Conservation (phyloP, 2,113 vertebrate species). For the Bufo bufo region DNA sequence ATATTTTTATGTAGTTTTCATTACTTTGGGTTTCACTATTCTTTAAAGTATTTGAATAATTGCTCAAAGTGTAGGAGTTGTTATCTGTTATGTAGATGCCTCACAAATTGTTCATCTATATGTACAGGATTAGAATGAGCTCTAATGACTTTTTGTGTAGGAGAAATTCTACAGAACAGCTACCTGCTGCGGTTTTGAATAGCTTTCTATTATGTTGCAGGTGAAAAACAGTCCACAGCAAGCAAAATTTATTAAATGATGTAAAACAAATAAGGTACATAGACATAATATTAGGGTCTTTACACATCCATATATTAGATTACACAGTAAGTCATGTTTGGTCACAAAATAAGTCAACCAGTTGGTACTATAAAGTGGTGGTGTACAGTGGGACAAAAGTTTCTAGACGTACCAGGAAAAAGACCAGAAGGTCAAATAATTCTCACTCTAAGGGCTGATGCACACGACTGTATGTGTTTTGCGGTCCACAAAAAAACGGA, state of each 20-base stretch:
- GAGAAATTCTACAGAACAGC: conserved; percentile 15
- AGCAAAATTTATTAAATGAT: neutral
- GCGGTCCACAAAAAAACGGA: too few relatives aligned
- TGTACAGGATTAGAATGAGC: neutral
- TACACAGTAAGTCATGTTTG: neutral
- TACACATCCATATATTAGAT: neutral
- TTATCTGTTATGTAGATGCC: neutral
- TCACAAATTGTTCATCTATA: neutral
- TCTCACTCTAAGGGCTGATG: too few relatives aligned
- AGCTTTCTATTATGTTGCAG: neutral
- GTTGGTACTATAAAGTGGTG: too few relatives aligned
- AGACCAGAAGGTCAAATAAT: too few relatives aligned
- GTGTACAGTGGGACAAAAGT: too few relatives aligned
- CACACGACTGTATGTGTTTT: too few relatives aligned
- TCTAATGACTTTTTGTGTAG: neutral
- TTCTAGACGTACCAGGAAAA: too few relatives aligned
- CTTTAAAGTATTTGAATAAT: too few relatives aligned
- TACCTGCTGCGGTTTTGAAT: neutral
- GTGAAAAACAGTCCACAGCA: neutral
- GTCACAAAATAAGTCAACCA: too few relatives aligned
- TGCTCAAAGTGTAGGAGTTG: too few relatives aligned
- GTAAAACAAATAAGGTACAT: neutral
- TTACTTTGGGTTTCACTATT: neutral
- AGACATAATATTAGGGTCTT: neutral
- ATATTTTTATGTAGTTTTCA: neutral